Evolutionary conservation across 2,113 vertebrate species (phyloP).

Genomic region (Capricornis sumatraensis): DNA sequence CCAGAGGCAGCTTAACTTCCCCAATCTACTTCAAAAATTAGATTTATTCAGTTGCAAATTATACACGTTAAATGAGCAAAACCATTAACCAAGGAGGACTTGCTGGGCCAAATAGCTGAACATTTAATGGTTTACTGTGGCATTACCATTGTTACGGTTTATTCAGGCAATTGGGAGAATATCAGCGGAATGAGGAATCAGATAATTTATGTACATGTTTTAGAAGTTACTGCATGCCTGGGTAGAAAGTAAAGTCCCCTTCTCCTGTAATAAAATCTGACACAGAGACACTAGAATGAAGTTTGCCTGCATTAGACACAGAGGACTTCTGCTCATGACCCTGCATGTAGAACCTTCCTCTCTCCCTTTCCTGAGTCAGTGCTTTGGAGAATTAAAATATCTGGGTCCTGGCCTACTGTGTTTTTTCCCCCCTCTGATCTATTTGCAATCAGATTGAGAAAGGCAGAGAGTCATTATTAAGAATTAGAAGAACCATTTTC

Average conservation of each 20-base stretch:
- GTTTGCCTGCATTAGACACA: background rate
- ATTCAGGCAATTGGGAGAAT: slow-evolving; percentile 81
- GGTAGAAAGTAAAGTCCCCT: slow-evolving; percentile 57
- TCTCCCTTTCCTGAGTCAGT: background rate
- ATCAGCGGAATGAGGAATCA: slow-evolving; percentile 77
- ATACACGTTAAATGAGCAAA: slow-evolving; percentile 80
- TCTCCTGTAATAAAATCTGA: slow-evolving; percentile 50
- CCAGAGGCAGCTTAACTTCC: slow-evolving; percentile 72
- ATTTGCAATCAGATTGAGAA: background rate
- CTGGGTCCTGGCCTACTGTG: background rate
- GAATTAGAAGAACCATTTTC: slow-evolving; percentile 28
- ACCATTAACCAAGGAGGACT: slow-evolving; percentile 82
- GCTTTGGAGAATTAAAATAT: background rate
- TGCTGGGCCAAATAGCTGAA: slow-evolving; percentile 82
- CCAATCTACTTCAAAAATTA: slow-evolving; percentile 80
- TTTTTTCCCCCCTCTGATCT: background rate
- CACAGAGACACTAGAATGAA: slow-evolving; percentile 17
- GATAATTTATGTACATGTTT: slow-evolving; percentile 79
- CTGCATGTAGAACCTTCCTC: background rate
- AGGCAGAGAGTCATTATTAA: background rate
- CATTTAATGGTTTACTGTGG: slow-evolving; percentile 78
- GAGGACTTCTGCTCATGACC: background rate
- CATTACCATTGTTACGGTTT: slow-evolving; percentile 81
- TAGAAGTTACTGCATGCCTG: slow-evolving; percentile 72
- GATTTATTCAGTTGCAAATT: slow-evolving; percentile 83